A percentile compares a stretch with the other conserved stretches of the same genome.
phyloP scores from a whole-genome alignment of 2,113 vertebrate species.

The Cephalophus harveyi region DNA sequence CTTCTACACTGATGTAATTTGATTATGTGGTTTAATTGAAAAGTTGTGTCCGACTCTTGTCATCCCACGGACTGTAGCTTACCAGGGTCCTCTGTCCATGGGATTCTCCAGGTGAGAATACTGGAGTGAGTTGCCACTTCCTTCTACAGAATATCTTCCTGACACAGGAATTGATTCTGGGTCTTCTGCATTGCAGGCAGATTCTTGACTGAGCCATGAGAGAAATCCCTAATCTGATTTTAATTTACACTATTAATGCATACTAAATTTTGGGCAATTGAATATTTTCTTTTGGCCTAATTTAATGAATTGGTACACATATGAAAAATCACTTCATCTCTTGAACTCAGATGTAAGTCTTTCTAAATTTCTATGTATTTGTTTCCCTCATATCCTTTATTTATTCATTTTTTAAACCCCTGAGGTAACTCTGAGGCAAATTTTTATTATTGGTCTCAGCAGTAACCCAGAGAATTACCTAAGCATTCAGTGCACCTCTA shows the following conservation, averaged over 20 bases:
- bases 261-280: background rate
- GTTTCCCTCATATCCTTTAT: background rate
- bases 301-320: background rate
- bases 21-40: background rate
- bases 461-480: background rate
- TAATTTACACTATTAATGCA: background rate
- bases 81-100: background rate
- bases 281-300: background rate
- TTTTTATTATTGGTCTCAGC: background rate
- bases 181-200: background rate
- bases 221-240: background rate
- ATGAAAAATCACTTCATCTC: background rate
- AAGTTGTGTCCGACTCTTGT: background rate
- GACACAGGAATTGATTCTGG: background rate
- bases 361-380: background rate
- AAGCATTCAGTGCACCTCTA: background rate
- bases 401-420: background rate
- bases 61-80: background rate
- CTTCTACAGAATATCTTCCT: background rate
- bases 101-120: background rate
- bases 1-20: background rate
- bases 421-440: background rate
- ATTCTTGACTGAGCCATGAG: background rate
- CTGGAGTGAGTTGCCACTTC: background rate
- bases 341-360: background rate